These are phyloP conservation scores for Stigmatopora nigra DNA, from an alignment of 2,113 vertebrate genomes.

Conservation along the genomic window DNA sequence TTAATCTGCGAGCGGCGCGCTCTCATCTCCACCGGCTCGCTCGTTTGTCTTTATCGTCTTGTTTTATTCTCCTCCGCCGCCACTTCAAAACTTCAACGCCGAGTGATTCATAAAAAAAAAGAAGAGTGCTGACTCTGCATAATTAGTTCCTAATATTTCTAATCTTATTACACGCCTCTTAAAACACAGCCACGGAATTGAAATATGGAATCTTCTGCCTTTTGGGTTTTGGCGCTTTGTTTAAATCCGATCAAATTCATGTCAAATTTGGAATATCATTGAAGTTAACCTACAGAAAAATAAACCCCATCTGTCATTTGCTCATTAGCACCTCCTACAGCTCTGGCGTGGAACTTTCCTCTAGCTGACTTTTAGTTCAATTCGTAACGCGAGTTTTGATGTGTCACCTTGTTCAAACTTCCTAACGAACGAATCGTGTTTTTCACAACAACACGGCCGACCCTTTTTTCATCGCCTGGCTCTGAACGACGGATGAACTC, in stretches of 20 bases:
- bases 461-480: constrained; percentile 20
- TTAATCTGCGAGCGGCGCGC: constrained; percentile 54
- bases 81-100: constrained; percentile 35
- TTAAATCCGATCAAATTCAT: no score
- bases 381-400: background rate
- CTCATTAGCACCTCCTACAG: no score
- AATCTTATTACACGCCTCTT: constrained; percentile 15
- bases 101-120: constrained; percentile 28
- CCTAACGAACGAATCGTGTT: background rate
- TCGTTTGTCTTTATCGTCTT: constrained; percentile 38
- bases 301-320: no score
- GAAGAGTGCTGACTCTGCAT: constrained; percentile 23
- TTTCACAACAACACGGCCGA: background rate
- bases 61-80: constrained; percentile 32
- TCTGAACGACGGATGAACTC: constrained; percentile 58
- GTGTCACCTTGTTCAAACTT: background rate
- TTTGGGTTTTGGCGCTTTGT: background rate
- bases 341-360: no score
- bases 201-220: background rate
- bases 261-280: no score
- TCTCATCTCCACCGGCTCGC: constrained; percentile 53
- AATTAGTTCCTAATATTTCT: constrained; percentile 27
- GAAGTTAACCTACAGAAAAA: no score
- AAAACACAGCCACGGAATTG: background rate
- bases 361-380: background rate